A percentile compares a stretch with the other conserved stretches of the same genome.
Conservation (phyloP, 1,140 invertebrate genomes). For the Drosophila lacertosa region DNA sequence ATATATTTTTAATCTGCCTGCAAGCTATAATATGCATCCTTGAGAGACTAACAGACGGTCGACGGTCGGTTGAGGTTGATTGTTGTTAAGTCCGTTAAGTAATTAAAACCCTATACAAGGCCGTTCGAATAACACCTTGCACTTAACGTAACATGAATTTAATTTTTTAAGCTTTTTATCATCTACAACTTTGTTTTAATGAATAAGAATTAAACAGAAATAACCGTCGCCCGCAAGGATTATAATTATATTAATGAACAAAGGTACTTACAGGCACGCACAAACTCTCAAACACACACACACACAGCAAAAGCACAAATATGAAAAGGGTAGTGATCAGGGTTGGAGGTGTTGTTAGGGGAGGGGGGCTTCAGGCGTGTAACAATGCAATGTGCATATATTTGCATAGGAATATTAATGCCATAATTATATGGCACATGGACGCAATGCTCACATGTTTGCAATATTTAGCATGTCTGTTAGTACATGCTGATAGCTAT, state of each 20-base stretch:
- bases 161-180: not conserved
- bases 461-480: conserved; percentile 70
- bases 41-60: too few species aligned
- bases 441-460: conserved; percentile 66
- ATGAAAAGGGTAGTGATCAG: not conserved
- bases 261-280: conserved; percentile 25
- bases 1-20: too few species aligned
- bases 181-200: conserved; percentile 11
- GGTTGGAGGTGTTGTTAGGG: conserved; percentile 7
- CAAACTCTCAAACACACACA: conserved; percentile 7
- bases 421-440: conserved; percentile 79
- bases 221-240: conserved; percentile 23
- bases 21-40: too few species aligned
- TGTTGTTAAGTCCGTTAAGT: too few species aligned
- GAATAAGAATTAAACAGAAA: conserved; percentile 11
- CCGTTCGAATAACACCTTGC: too few species aligned
- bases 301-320: not conserved
- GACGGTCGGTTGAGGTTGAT: too few species aligned
- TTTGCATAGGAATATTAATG: conserved; percentile 79
- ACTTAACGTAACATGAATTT: too few species aligned
- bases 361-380: conserved; percentile 3
- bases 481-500: conserved; percentile 15
- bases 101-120: too few species aligned
- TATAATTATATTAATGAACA: conserved; percentile 76
- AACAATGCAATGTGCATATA: conserved; percentile 71